Base-by-base conservation (phyloP, 1,140 invertebrate species). In the Scaptomyza graminum region DNA sequence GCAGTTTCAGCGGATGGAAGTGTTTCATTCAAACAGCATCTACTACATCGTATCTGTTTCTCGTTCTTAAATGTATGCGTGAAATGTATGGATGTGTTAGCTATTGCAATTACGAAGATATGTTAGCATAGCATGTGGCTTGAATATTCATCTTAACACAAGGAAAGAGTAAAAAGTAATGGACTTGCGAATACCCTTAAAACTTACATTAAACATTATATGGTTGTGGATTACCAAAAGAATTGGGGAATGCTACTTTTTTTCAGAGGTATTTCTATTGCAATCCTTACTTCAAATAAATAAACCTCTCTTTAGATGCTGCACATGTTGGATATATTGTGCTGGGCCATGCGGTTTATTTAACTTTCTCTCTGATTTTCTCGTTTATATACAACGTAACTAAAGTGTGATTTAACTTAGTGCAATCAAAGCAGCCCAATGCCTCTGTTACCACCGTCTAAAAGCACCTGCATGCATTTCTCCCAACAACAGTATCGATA, bases 361-460 rank as follows among this genome's bases (percentile, higher is more conserved):
- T 93, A 93, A 34, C 90, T 79, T 15, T 90, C 82, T 41, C 88
- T 84, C 6, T 90, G 89, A n/a, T n/a, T n/a, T n/a, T n/a, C n/a
- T n/a, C n/a, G n/a, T n/a, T n/a, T n/a, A n/a, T n/a, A n/a, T n/a
- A n/a, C n/a, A n/a, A 12, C 39, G 44, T n/a, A 31, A 18, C 5
- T 44, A 1, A 12, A 44, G 22, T n/a, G n/a, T n/a, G n/a, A n/a
- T n/a, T n/a, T n/a, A n/a, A n/a, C n/a, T n/a, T n/a, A n/a, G n/a
- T n/a, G 5, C 13, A 31, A 46, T 16, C 41, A 46, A 57, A 57
- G 25, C 15, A 46, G 13, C 34, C 5, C 28, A 1, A 9, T 28
- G 13, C 15, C 13, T 5, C 39, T 34, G 16, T 28, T 59, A 11
- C 13, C 22, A 31, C 28, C 28, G 5, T 7, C 28, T 7, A 31